phyloP scores from a whole-genome alignment of 1,140 invertebrate species.

The Meloidogyne hapla region DNA sequence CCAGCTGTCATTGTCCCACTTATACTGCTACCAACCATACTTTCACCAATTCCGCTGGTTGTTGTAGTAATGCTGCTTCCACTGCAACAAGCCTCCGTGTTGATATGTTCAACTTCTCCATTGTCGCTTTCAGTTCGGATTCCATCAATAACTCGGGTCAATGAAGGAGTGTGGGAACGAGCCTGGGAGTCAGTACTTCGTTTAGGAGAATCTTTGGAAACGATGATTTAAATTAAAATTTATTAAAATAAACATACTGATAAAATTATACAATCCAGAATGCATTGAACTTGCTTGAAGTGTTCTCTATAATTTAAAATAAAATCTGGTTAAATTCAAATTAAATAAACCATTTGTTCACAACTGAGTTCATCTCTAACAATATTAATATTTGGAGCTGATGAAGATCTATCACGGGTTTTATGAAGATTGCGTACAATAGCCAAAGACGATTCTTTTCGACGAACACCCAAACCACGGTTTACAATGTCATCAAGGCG shows the following conservation, averaged over 20 bases:
- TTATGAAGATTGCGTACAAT: neutral
- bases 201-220: neutral
- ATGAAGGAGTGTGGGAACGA: conserved; percentile 35
- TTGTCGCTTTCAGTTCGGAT: neutral
- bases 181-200: neutral
- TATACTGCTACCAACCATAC: neutral
- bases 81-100: neutral
- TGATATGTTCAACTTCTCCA: neutral
- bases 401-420: conserved; percentile 48
- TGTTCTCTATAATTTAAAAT: conserved; percentile 21
- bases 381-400: conserved; percentile 51
- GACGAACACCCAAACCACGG: neutral
- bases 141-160: conserved; percentile 9
- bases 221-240: neutral
- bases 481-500: neutral
- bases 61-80: conserved; percentile 15
- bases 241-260: conserved; percentile 23
- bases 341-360: conserved; percentile 30
- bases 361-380: conserved; percentile 48
- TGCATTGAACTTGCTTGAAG: conserved; percentile 48
- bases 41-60: conserved; percentile 17
- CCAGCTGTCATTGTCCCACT: neutral
- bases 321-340: conserved; percentile 9
- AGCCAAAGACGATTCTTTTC: neutral
- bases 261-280: conserved; percentile 36